Evolutionary conservation across 2,888 invertebrate species (phyloP).

Genomic region (Drosophila setosimentum): DNA sequence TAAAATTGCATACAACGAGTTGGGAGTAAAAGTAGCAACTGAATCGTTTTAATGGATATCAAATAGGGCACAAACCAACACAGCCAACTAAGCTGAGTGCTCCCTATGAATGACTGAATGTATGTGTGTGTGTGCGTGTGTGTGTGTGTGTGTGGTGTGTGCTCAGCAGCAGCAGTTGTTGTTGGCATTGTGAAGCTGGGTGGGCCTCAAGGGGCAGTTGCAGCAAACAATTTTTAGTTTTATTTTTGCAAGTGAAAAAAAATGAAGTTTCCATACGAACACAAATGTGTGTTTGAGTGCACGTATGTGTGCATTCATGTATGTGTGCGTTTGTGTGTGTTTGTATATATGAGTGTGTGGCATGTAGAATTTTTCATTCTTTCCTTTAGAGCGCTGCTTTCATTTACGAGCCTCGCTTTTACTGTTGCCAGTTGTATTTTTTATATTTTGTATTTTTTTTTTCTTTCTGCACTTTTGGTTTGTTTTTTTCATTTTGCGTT

Average conservation of each 20-base stretch:
- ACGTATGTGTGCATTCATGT: conserved; percentile 9
- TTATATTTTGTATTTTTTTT: conserved; percentile 10
- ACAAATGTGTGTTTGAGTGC: conserved; percentile 5
- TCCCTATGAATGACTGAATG: conserved; percentile 25
- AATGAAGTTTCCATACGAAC: conserved; percentile 18
- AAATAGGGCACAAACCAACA: conserved; percentile 74
- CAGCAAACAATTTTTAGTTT: conserved; percentile 32
- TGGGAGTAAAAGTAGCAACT: conserved; percentile 56
- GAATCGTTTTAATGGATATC: conserved; percentile 82
- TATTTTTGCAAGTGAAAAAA: conserved; percentile 19
- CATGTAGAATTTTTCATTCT: conserved; percentile 56
- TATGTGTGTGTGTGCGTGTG: conserved; percentile 17
- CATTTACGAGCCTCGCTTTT: conserved; percentile 78
- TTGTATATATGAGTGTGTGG: neutral
- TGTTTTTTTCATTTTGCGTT: conserved; percentile 51
- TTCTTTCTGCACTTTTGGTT: conserved; percentile 9
- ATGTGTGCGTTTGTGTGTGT: conserved; percentile 6
- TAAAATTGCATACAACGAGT: conserved; percentile 46
- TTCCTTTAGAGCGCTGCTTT: conserved; percentile 47
- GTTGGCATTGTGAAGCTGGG: conserved; percentile 29
- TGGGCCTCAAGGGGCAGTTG: conserved; percentile 29
- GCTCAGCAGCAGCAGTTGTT: conserved; percentile 3
- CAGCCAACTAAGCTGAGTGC: conserved; percentile 42
- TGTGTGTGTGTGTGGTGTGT: conserved; percentile 8
- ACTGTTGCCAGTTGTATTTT: conserved; percentile 67